Percentiles rank a stretch among this genome's conserved stretches.
These are phyloP conservation scores for Epistrophe grossulariae DNA, from an alignment of 2,888 invertebrate species.

Conservation along the genomic window DNA sequence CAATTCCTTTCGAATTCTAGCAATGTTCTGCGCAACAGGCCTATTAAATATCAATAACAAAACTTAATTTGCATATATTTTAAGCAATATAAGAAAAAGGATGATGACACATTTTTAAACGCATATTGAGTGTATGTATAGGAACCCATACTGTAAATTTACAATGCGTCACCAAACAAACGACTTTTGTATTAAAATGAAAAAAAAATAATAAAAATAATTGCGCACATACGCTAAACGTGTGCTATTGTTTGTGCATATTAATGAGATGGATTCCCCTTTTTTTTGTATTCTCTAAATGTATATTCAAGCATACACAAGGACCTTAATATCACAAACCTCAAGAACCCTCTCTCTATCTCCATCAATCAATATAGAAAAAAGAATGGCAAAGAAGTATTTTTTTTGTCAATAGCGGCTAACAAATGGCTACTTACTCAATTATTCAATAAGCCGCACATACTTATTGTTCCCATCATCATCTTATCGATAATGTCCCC, in stretches of 20 bases:
- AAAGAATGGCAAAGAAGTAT: constrained; percentile 4
- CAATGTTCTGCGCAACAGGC: constrained; percentile 48
- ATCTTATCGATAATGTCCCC: constrained; percentile 68
- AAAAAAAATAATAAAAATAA: constrained; percentile 32
- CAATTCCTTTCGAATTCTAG: not conserved
- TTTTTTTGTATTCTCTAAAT: not conserved
- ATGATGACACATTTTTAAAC: constrained; percentile 24
- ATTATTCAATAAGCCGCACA: constrained; percentile 73
- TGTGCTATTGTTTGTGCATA: constrained; percentile 66
- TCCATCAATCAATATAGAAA: constrained; percentile 23
- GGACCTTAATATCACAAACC: constrained; percentile 60
- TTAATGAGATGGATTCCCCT: constrained; percentile 51
- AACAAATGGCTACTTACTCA: constrained; percentile 72
- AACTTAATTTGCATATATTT: constrained; percentile 66
- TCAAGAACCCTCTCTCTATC: constrained; percentile 25
- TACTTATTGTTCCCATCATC: constrained; percentile 44
- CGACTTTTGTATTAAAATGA: constrained; percentile 10
- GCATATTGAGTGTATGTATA: not conserved
- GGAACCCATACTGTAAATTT: not conserved
- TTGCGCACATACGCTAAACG: constrained; percentile 68
- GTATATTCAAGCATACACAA: not conserved
- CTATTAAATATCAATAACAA: constrained; percentile 63
- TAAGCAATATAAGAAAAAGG: constrained; percentile 6
- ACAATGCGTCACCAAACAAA: constrained; percentile 37
- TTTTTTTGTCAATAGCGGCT: not conserved